Evolutionary conservation across 2,888 invertebrate species (phyloP), one percentile per base, ranked within the genome.

Genomic region (Gerosis bhagava): DNA sequence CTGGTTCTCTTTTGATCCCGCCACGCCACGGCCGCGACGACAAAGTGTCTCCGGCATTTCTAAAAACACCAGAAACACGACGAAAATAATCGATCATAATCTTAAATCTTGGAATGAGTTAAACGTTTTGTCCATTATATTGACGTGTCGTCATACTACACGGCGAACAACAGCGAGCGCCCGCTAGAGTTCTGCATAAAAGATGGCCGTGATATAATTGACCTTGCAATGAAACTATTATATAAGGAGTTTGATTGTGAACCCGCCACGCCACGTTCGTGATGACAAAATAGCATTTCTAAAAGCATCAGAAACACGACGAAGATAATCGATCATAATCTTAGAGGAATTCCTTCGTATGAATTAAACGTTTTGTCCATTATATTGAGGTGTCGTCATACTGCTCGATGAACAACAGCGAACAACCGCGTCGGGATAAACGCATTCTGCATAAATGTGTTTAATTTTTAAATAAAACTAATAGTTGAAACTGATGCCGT

Each of bases 51-150:
- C 71, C 61, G 70, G 63, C 67, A 78, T 78, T 83, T 82, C 83
- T 81, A 75, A 73, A 67, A 65, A 70, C 72, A 69, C 68, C 64
- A 70, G 77, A 78, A 83, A 80, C 74, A 72, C 75, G 75, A 77
- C 81, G 63, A 75, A 79, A 81, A 83, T 83, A 80, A 83, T 84
- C 76, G 79, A 83, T 84, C 80, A 83, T 83, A 81, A 84, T 84
- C 80, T 78, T 54, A 76, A 79, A 81, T 72, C 70, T 63, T 62
- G 73, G 31, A 24, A 16, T 35, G 39, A 40, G 35, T 44, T 44
- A 44, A 39, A 39, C 22, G 39, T 8, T 24, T 25, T n/a, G 22
- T 29, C 32, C 17, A 37, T 46, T 46, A 39, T 25, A 5, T 15
- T n/a, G 21, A 37, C 31, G 39, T 22, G 5, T 17, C 19, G 13